Conservation (phyloP, 2,888 invertebrate genomes). For the Agrochola litura region DNA sequence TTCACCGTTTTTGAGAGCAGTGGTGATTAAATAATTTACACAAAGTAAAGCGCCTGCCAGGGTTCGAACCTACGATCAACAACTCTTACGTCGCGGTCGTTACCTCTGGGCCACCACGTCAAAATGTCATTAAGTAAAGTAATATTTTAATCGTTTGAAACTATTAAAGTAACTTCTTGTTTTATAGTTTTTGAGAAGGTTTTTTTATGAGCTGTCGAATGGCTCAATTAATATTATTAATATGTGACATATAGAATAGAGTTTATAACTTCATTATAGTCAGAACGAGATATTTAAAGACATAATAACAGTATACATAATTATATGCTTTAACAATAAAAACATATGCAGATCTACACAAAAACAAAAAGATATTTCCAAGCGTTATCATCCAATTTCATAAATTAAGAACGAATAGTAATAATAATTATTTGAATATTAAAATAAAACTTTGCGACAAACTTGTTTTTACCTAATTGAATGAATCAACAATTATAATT, state of each 20-base stretch:
- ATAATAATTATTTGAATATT: background rate
- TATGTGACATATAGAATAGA: background rate
- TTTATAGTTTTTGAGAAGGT: background rate
- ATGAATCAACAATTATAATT: background rate
- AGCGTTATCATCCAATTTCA: no score
- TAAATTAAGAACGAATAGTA: no score
- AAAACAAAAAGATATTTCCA: no score
- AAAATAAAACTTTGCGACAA: background rate
- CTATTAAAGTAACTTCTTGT: background rate
- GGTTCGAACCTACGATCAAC: background rate
- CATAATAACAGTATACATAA: no score
- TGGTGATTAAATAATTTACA: background rate
- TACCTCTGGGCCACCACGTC: background rate
- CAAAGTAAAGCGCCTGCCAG: background rate
- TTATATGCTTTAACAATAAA: no score
- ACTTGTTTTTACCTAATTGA: background rate
- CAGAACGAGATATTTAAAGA: background rate
- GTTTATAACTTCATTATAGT: background rate
- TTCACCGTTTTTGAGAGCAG: background rate
- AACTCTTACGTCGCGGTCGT: background rate
- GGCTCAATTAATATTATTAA: constrained; percentile 21
- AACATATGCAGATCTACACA: no score
- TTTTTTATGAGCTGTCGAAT: constrained; percentile 3
- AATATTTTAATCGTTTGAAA: background rate
- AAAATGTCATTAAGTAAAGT: constrained; percentile 5